Base-by-base conservation (phyloP, 2,113 vertebrate genomes). In the Capreolus pygargus region DNA sequence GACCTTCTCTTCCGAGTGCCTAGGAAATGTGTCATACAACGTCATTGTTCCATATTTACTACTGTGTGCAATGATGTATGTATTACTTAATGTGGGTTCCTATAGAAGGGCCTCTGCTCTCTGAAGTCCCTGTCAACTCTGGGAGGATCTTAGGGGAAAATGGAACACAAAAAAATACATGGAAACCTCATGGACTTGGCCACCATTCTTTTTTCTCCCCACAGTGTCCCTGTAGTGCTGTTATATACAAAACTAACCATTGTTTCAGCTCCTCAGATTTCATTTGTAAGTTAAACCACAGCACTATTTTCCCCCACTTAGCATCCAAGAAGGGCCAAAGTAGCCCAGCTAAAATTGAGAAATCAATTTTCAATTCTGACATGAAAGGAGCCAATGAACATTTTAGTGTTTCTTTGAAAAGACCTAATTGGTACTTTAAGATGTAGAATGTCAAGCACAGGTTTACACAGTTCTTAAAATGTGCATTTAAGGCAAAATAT, bases 341-440 rank as follows among this genome's bases (percentile, higher is more conserved):
- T 9, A 93, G 39, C 67, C 61, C 83, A 93, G 25, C 12, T 76
- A 64, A 93, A 78, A 94, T 23, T 84, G 86, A 90, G 79, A 91
- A 93, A 91, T 97, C 74, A 89, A 55, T 94, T 84, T 93, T 92
- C 81, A 96, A 70, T 98, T 93, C 88, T 50, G 30, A 27, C 27
- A 55, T 50, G 67, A 92, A 96, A 93, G 89, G 43, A 76, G 33
- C 84, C 85, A 86, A 76, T 88, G 52, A 94, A 74, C 3, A 12
- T 64, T 54, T 64, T 82, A 47, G 33, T 76, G 55, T 92, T 97
- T 96, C 82, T 93, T 79, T 78, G 70, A 61, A 91, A 79, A 96
- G 96, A 86, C 21, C n/a, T 91, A 91, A 96, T 97, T 96, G 97
- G 54, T 97, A 45, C 55, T 96, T 60, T 57, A 94, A 94, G 52